Percentiles rank a stretch among this genome's conserved stretches.
Conservation (phyloP, 1,140 invertebrate species). For the Trichonephila clavata region DNA sequence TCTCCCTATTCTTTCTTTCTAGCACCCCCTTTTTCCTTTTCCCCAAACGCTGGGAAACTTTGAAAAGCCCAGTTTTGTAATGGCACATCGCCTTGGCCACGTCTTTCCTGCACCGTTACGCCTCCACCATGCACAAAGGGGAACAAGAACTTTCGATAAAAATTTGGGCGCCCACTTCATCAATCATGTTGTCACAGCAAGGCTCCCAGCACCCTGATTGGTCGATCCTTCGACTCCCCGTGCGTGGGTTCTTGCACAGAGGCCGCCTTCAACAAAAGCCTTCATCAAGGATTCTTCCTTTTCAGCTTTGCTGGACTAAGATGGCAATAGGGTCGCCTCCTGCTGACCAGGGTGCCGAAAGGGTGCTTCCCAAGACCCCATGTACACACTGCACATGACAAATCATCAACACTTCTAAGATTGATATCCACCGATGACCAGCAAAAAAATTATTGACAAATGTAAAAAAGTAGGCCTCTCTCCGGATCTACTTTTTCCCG, state of each 20-base stretch:
- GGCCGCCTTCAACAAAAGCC: constrained; percentile 71
- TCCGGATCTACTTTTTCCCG: not conserved
- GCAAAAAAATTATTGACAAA: constrained; percentile 71
- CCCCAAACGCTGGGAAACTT: constrained; percentile 68
- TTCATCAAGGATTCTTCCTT: constrained; percentile 76
- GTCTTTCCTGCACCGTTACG: constrained; percentile 76
- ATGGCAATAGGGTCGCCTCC: constrained; percentile 56
- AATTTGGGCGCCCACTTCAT: constrained; percentile 77
- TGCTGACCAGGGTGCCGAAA: constrained; percentile 63
- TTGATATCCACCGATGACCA: constrained; percentile 75
- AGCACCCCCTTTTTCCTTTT: constrained; percentile 65
- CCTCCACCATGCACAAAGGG: constrained; percentile 75
- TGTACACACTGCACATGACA: constrained; percentile 69
- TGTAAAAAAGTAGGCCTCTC: constrained; percentile 59
- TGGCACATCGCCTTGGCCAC: constrained; percentile 77
- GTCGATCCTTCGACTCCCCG: constrained; percentile 70
- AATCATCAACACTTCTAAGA: constrained; percentile 75
- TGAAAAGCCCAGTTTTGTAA: constrained; percentile 77
- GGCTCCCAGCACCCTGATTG: constrained; percentile 76
- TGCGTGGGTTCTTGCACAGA: constrained; percentile 71
- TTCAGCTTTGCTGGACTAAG: constrained; percentile 62
- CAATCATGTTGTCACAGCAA: constrained; percentile 77
- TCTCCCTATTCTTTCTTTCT: constrained; percentile 72
- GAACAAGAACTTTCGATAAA: constrained; percentile 77
- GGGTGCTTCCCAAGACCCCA: constrained; percentile 46